Base-by-base conservation (phyloP, 2,888 invertebrate genomes). In the Drosophila tanythrix region DNA sequence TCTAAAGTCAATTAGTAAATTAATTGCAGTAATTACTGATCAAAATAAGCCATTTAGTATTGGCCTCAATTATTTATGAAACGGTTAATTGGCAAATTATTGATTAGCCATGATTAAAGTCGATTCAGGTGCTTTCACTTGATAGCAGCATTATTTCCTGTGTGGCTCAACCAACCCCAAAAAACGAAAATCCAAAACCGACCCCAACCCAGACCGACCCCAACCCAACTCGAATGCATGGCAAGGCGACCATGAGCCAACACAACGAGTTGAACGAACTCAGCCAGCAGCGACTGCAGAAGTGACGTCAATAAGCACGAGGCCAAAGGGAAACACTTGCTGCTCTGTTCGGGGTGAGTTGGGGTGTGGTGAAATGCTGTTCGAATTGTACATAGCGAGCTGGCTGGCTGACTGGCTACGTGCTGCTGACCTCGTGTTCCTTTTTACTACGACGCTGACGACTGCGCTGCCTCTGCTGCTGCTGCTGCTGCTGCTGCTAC, bases 261-360 rank as follows among this genome's bases (percentile, higher is more conserved):
- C 65, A 64, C 59, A 63, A 31, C 63, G 74, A 68, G 87, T 89
- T 87, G 88, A 87, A 89, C 67, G 89, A 87, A 90, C 86, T 87
- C 80, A 61, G 63, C 53, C 74, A 70, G 75, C 83, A 71, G 85
- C 65, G 58, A 74, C 90, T 89, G 88, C 90, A 85, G 61, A 78
- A 80, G 86, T 88, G 87, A 88, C 87, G 87, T 88, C 87, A 88
- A 88, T 90, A 82, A 82, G 90, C 89, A 77, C 87, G 89, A 90
- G 90, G 90, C 90, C 88, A 90, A 81, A 79, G 84, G 84, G 81
- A 80, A 75, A 58, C 50, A 52, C 56, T 56, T 71, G 21, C 50
- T 70, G 46, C 65, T n/a, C 8, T 33, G 15, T 51, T 38, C 31
- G 43, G 33, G 52, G 46, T 46, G 46, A 27, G 46, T 46, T n/a